These are phyloP conservation scores for Eleginops maclovinus DNA, from an alignment of 2,113 vertebrate species.

Conservation along the genomic window DNA sequence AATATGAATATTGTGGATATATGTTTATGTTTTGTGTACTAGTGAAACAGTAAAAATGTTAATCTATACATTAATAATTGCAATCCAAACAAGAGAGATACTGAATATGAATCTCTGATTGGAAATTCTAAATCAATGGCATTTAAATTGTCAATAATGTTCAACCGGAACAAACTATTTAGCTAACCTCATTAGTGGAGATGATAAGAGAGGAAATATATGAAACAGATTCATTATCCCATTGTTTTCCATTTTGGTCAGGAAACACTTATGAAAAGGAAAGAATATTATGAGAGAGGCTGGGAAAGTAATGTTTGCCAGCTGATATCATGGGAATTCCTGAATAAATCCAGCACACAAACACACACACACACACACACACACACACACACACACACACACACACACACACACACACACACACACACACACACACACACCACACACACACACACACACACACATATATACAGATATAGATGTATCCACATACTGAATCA, in stretches of 20 bases:
- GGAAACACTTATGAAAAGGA: constrained; percentile 61
- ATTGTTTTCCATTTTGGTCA: constrained; percentile 60
- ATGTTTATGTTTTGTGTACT: background rate
- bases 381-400: background rate
- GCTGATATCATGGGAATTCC: constrained; percentile 71
- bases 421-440: background rate
- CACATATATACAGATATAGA: background rate
- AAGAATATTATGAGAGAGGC: constrained; percentile 63
- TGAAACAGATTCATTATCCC: constrained; percentile 66
- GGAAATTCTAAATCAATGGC: constrained; percentile 2
- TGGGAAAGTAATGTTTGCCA: constrained; percentile 71
- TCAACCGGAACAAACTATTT: constrained; percentile 35
- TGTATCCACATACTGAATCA: background rate
- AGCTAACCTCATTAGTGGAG: constrained; percentile 55
- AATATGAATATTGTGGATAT: background rate
- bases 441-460: background rate
- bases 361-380: background rate
- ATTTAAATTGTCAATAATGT: constrained; percentile 33
- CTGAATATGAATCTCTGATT: constrained; percentile 17
- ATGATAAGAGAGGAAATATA: constrained; percentile 46
- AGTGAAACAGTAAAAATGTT: background rate
- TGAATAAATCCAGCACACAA: constrained; percentile 61
- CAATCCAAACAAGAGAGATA: constrained; percentile 6
- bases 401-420: constrained; percentile 1
- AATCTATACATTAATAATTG: background rate